Base-by-base conservation (phyloP, 2,113 vertebrate genomes). In the Anoura caudifer region DNA sequence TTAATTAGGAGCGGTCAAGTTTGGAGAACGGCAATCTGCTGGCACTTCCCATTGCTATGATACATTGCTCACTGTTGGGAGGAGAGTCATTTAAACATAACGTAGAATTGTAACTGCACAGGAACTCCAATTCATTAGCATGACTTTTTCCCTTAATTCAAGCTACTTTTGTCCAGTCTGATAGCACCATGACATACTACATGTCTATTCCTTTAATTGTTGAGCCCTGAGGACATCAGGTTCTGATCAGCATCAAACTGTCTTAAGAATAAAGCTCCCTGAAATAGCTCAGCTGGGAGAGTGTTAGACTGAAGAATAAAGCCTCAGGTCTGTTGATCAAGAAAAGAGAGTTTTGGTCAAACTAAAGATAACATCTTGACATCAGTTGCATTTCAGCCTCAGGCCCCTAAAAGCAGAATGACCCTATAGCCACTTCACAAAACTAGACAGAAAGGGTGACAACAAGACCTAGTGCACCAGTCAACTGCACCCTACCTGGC, bases 31-130 rank as follows among this genome's bases (percentile, higher is more conserved):
- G n/a, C 1, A 33, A 12, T 2, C 7, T 6, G 4, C 5, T 43
- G n/a, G 63, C 8, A n/a, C 15, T 45, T 52, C 28, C 11, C 14
- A 31, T 14, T 10, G 38, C 19, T 92, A 11, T 9, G 26, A 56
- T 10, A 36, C 2, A 0, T 61, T 61, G 52, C 2, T 36, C 2
- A n/a, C 17, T n/a, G 50, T 12, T 13, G 38, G 31, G 2, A 2
- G 4, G 5, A 1, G n/a, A 41, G 1, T 73, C 9, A 56, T 7
- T 63, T 59, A 31, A 69, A 50, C 77, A 36, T 2, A 47, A 45
- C 11, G 67, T 28, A 45, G 59, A 33, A 56, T 14, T 6, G 31
- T n/a, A 67, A 33, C 31, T n/a, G 33, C 31, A n/a, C 16, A 67
- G 33, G 31, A 67, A 67, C 14, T 67, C n/a, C 16, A 28, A 33